Base-by-base conservation (phyloP, 35 echinoderm and acorn worm species). In the Anneissia japonica region DNA sequence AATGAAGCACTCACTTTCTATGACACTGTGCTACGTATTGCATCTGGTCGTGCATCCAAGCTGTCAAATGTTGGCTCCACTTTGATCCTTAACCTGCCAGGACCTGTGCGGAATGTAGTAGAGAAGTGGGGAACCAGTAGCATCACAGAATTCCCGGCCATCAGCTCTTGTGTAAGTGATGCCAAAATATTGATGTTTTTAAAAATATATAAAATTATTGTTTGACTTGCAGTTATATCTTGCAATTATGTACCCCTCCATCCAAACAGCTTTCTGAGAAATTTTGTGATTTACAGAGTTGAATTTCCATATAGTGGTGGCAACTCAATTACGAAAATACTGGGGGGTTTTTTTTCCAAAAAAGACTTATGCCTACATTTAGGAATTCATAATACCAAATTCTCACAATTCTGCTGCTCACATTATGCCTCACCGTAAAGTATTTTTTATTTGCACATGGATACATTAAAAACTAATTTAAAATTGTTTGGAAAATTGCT, bases 41-140 rank as follows among this genome's bases (percentile, higher is more conserved):
- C 84, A 72, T 94, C 96, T 19, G 77, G 78, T 87, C 82, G 79
- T 21, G 83, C 89, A 26, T 88, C 86, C 38, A 77, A 80, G 17
- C 72, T 81, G 4, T 81, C 86, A 5, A 84, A 84, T 26, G 76
- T 83, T 34, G 85, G 91, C n/a, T 43, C 84, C 0, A 55, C 84
- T 11, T 79, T 91, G 79, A 89, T 86, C 16, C 51, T 75, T 37
- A 90, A 83, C 2, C 43, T 99, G 51, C 89, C 96, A 0, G 79
- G 80, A 6, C 46, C 89, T 72, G 90, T 94, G 7, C 74, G 83
- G 32, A 90, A 91, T 30, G 89, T 81, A 38, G 92, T 99, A 46
- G 88, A 89, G 85, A 99, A 99, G 79, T 99, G 96, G 96, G 94
- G 89, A 78, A 38, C 79, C 7, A 87, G 37, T 32, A 72, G 86